phyloP scores from a whole-genome alignment of 2,113 vertebrate genomes.

The Meleagris gallopavo region DNA sequence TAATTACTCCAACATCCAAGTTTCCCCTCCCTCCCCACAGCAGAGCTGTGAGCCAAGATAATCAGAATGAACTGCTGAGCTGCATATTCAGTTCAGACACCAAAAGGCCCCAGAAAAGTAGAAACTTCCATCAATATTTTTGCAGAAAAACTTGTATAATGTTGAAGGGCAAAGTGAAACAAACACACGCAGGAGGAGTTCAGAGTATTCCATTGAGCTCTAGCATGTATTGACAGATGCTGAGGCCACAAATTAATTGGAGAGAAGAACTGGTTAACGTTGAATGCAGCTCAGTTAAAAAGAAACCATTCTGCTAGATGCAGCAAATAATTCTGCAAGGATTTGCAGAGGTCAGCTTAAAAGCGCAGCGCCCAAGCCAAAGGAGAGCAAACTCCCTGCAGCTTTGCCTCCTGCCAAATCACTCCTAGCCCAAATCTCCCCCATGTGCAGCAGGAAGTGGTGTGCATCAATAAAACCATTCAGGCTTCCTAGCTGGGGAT shows the following conservation, averaged over 20 bases:
- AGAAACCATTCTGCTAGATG: neutral
- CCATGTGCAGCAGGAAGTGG: neutral
- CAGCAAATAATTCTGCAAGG: neutral
- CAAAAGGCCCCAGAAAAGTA: neutral
- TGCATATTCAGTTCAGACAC: neutral
- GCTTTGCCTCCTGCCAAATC: neutral
- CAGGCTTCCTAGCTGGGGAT: neutral
- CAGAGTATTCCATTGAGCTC: neutral
- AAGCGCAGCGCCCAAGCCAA: neutral
- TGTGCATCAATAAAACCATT: neutral
- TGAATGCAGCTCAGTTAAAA: neutral
- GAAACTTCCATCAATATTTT: neutral
- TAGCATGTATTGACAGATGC: rapidly evolving
- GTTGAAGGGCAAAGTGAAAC: neutral
- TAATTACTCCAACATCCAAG: neutral
- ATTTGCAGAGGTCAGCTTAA: neutral
- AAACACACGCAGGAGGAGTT: neutral
- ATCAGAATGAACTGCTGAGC: neutral
- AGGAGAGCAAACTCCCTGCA: neutral
- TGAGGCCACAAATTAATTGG: rapidly evolving
- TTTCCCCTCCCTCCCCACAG: neutral
- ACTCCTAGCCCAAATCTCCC: rapidly evolving
- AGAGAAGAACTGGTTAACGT: neutral
- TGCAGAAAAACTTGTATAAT: neutral
- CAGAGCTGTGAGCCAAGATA: neutral